phyloP scores from a whole-genome alignment of 2,797 vertebrate species.

The Gymnothorax javanicus region DNA sequence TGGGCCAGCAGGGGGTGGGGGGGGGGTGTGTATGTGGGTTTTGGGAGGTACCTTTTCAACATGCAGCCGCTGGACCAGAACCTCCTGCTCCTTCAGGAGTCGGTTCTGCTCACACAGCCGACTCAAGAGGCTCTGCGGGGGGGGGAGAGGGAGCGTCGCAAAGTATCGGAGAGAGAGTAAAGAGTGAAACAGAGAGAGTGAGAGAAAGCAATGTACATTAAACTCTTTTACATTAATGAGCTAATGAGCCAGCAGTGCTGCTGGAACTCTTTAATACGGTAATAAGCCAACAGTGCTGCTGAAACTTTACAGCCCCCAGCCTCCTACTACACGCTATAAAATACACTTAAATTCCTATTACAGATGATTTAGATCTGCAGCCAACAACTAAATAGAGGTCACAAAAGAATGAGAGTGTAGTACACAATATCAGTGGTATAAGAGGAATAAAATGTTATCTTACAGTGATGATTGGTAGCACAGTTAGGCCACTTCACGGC shows the following conservation, averaged over 20 bases:
- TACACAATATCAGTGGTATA: neutral
- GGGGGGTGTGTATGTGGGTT: neutral
- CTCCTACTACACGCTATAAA: neutral
- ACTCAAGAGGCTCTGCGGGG: conserved; percentile 86
- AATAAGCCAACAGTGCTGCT: neutral
- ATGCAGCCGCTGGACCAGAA: conserved; percentile 85
- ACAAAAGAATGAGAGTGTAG: neutral
- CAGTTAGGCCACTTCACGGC: neutral
- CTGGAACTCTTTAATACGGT: too few species aligned
- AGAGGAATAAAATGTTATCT: neutral
- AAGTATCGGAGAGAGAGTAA: neutral
- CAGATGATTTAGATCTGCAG: neutral
- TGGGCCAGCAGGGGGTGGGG: neutral
- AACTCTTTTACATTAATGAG: neutral
- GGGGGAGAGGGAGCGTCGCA: neutral
- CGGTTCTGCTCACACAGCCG: conserved; percentile 91
- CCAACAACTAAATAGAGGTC: neutral
- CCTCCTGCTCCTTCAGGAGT: conserved; percentile 87
- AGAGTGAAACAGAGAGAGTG: conserved; percentile 1
- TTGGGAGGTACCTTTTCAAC: conserved; percentile 84
- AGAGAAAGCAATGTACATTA: neutral
- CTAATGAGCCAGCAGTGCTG: neutral
- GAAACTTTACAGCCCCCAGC: neutral
- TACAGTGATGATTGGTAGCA: neutral
- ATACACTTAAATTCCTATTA: neutral